A percentile compares a stretch with the other conserved stretches of the same genome.
phyloP scores from a whole-genome alignment of 1,140 invertebrate genomes.

The Drosophila miranda region DNA sequence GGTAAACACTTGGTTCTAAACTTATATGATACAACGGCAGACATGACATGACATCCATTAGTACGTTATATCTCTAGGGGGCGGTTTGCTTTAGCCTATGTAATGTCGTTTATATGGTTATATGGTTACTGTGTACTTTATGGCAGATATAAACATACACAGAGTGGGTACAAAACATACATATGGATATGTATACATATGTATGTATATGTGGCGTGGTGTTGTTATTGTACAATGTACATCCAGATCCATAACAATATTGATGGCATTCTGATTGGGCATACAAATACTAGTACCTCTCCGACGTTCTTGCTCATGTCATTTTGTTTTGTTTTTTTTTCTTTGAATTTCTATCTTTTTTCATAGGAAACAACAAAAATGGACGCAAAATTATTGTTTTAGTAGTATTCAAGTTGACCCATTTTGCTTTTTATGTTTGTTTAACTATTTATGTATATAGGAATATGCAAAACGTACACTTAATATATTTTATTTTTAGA shows the following conservation, averaged over 20 bases:
- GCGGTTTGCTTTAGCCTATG: constrained; percentile 24
- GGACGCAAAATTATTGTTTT: constrained; percentile 78
- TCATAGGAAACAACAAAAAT: constrained; percentile 77
- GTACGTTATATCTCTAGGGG: constrained; percentile 35
- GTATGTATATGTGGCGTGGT: constrained; percentile 20
- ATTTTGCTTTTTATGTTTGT: constrained; percentile 59
- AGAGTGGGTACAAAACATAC: constrained; percentile 21
- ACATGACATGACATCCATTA: constrained; percentile 56
- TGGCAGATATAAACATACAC: constrained; percentile 63
- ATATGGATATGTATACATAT: too few relatives aligned
- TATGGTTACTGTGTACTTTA: constrained; percentile 19
- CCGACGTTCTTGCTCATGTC: background rate
- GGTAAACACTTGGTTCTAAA: constrained; percentile 54
- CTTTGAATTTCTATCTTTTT: constrained; percentile 10
- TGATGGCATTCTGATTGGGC: constrained; percentile 10
- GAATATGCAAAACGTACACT: constrained; percentile 77
- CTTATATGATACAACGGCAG: constrained; percentile 55
- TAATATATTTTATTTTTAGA: constrained; percentile 50
- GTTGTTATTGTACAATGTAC: constrained; percentile 15
- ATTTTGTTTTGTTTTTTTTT: constrained; percentile 10
- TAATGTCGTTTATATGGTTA: constrained; percentile 36
- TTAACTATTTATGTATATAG: constrained; percentile 64
- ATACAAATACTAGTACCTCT: background rate
- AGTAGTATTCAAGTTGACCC: constrained; percentile 46
- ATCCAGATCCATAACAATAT: constrained; percentile 19